phyloP scores from a whole-genome alignment of 2,797 vertebrate species.

The Eurystomus glaucurus region DNA sequence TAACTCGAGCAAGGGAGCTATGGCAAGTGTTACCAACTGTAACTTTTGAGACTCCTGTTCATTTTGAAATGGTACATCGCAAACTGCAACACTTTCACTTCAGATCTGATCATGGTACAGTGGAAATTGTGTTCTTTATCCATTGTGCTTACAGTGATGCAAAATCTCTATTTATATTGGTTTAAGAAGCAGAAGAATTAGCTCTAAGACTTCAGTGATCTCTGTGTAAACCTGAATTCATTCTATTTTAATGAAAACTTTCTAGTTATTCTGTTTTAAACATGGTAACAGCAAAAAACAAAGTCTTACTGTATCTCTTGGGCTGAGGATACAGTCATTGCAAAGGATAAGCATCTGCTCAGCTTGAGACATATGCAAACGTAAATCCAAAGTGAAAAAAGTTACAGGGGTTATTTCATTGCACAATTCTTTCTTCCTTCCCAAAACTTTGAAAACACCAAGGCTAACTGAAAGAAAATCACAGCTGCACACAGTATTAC shows the following conservation, averaged over 20 bases:
- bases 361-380: not conserved
- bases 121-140: not conserved
- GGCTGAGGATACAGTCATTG: not conserved
- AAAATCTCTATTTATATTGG: constrained; percentile 9
- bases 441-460: not conserved
- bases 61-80: not conserved
- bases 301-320: not conserved
- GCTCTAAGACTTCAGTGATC: not conserved
- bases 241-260: constrained; percentile 26
- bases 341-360: not conserved
- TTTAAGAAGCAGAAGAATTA: not conserved
- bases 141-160: not conserved
- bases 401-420: not conserved
- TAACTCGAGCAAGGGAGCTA: not conserved
- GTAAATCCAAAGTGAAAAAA: not conserved
- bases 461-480: not conserved
- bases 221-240: not conserved
- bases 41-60: not conserved
- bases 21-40: not conserved
- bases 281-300: not conserved
- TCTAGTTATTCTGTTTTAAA: not conserved
- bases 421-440: not conserved
- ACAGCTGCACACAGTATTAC: not conserved
- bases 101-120: not conserved
- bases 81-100: not conserved